A percentile compares a stretch with the other conserved stretches of the same genome.
These are phyloP conservation scores for Psophia crepitans DNA, from an alignment of 2,113 vertebrate genomes.

Conservation along the genomic window DNA sequence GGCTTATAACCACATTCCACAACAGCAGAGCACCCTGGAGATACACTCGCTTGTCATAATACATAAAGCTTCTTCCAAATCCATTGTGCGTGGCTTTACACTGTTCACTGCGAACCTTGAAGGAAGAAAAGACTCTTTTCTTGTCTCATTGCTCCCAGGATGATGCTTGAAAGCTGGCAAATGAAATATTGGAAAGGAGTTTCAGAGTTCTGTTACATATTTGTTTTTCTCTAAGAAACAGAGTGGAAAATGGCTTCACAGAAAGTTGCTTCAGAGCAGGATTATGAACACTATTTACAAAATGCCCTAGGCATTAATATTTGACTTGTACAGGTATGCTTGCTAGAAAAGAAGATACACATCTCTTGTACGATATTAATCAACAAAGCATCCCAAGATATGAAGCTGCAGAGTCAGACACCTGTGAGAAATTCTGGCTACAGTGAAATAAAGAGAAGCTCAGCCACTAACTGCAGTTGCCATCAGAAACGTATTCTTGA, in stretches of 20 bases:
- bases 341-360: not conserved
- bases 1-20: constrained; percentile 26
- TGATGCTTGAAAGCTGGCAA: constrained; percentile 2
- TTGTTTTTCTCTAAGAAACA: constrained; percentile 59
- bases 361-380: constrained; percentile 24
- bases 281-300: constrained; percentile 42
- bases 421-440: not conserved
- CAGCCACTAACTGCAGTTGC: not conserved
- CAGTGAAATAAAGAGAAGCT: not conserved
- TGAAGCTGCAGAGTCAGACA: not conserved
- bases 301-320: constrained; percentile 41
- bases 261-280: constrained; percentile 23
- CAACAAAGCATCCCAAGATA: not conserved
- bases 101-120: constrained; percentile 33
- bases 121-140: constrained; percentile 58
- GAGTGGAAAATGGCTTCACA: constrained; percentile 42
- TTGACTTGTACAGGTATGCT: constrained; percentile 10
- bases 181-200: constrained; percentile 46
- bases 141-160: constrained; percentile 66
- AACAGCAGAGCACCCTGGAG: constrained; percentile 55
- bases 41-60: constrained; percentile 57
- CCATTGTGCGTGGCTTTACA: constrained; percentile 19
- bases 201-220: constrained; percentile 17
- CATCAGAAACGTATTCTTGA: not conserved
- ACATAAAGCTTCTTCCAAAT: constrained; percentile 46